Base-by-base conservation (phyloP, 2,113 vertebrate genomes). In the Spheniscus mendiculus region DNA sequence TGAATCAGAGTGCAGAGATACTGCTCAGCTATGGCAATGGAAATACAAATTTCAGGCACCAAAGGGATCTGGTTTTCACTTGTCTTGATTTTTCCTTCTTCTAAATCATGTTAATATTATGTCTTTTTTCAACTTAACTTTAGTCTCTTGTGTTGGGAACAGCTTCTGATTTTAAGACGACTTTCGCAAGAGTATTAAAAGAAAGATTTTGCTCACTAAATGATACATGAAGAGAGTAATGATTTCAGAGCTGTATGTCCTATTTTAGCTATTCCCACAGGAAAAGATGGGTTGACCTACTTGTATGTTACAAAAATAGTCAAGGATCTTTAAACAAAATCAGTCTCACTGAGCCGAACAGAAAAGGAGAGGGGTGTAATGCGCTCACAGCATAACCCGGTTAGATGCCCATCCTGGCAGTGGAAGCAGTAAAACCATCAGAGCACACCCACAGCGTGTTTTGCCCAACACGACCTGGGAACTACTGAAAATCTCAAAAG, bases 251-350 rank as follows among this genome's bases (percentile, higher is more conserved):
- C 83, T 47, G 3, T 22, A n/a, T 42, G 50, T 58, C 80, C 89
- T 55, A 73, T 87, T 96, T 83, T 62, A 96, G 83, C 69, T 70
- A 32, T 83, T 83, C 62, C 76, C 63, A 50, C 53, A 78, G n/a
- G 40, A 90, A 88, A 58, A 3, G 0, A 92, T 62, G 49, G 11
- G 76, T 5, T 94, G 91, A 89, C 94, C 89, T 91, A 92, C 63
- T 94, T 86, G 25, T 40, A 45, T 42, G 55, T n/a, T 77, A 89
- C 55, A 92, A 84, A 97, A 94, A 94, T 89, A 97, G 80, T 30
- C 55, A 34, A 66, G 50, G 83, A 89, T 71, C 91, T 96, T 89
- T 71, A 87, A 77, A 82, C 38, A 81, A 71, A 92, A 91, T 94
- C 89, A 82, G 36, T 93, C 30, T 79, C 52, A n/a, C 8, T 74